Percentiles rank a stretch among this genome's conserved stretches.
These are phyloP conservation scores for Schlechtendalia chinensis DNA, from an alignment of 1,140 invertebrate species.

Conservation along the genomic window DNA sequence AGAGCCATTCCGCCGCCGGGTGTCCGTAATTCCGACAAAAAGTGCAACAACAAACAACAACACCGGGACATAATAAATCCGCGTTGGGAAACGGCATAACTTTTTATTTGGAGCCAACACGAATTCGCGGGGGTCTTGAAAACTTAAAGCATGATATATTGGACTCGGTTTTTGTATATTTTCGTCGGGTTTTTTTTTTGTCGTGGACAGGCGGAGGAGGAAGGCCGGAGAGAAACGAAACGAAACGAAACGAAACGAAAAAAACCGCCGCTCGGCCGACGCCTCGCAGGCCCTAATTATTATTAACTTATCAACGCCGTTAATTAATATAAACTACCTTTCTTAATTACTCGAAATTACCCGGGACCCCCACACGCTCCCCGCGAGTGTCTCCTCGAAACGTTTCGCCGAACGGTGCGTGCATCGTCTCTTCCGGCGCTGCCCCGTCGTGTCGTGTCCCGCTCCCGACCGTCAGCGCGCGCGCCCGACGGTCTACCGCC, in stretches of 20 bases:
- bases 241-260: too few species aligned
- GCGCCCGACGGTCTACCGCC: not conserved
- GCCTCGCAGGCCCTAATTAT: constrained; percentile 42
- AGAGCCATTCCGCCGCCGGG: constrained; percentile 43
- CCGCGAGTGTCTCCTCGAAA: constrained; percentile 43
- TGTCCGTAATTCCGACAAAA: constrained; percentile 47
- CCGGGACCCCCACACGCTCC: constrained; percentile 35
- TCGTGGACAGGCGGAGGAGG: not conserved
- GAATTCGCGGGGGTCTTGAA: constrained; percentile 46
- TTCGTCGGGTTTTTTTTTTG: constrained; percentile 31
- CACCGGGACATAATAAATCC: constrained; percentile 48
- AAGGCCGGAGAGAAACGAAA: too few species aligned
- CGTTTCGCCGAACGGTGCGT: constrained; percentile 25
- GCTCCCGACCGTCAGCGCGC: not conserved
- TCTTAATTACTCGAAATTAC: constrained; percentile 49
- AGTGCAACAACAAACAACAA: constrained; percentile 34
- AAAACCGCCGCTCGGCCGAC: not conserved
- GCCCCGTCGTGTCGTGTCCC: constrained; percentile 3
- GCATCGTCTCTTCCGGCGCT: constrained; percentile 20
- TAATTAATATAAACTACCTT: constrained; percentile 49
- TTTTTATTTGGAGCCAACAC: constrained; percentile 43
- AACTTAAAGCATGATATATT: constrained; percentile 49
- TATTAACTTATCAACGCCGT: constrained; percentile 48
- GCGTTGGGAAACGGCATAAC: constrained; percentile 44
- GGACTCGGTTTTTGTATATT: constrained; percentile 43